These are phyloP conservation scores for Noctilio leporinus DNA, from an alignment of 2,113 vertebrate genomes.

Conservation along the genomic window DNA sequence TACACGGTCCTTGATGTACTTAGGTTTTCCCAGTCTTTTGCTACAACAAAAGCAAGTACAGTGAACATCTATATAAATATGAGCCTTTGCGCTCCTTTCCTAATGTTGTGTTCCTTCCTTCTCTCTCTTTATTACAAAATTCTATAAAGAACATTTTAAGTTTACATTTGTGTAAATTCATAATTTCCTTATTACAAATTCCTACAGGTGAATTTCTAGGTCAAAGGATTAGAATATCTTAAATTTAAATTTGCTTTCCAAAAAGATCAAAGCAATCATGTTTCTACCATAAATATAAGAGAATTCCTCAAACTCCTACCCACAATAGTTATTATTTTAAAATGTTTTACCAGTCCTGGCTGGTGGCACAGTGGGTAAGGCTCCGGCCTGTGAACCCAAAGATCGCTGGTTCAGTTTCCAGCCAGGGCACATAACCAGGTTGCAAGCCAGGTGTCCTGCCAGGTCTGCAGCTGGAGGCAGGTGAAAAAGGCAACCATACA, in stretches of 20 bases:
- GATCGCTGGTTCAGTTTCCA: no score
- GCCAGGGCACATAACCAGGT: no score
- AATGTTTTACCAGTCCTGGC: no score
- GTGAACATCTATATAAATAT: background rate
- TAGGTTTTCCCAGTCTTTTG: conserved; percentile 12
- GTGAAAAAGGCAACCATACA: no score
- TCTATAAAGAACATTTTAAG: background rate
- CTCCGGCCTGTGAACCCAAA: no score
- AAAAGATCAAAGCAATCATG: background rate
- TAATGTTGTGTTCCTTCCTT: background rate
- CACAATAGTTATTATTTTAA: background rate
- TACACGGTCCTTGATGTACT: background rate
- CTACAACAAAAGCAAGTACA: background rate
- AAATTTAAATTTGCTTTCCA: background rate
- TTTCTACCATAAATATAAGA: background rate
- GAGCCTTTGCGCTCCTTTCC: background rate
- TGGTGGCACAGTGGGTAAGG: no score
- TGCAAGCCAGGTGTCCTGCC: no score
- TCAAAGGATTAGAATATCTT: background rate
- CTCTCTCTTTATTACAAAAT: background rate
- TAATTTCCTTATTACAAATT: background rate
- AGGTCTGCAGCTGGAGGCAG: no score
- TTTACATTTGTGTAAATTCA: background rate
- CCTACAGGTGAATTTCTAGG: background rate
- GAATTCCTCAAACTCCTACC: background rate